phyloP scores from a whole-genome alignment of 2,113 vertebrate genomes.

The Apteryx owenii region DNA sequence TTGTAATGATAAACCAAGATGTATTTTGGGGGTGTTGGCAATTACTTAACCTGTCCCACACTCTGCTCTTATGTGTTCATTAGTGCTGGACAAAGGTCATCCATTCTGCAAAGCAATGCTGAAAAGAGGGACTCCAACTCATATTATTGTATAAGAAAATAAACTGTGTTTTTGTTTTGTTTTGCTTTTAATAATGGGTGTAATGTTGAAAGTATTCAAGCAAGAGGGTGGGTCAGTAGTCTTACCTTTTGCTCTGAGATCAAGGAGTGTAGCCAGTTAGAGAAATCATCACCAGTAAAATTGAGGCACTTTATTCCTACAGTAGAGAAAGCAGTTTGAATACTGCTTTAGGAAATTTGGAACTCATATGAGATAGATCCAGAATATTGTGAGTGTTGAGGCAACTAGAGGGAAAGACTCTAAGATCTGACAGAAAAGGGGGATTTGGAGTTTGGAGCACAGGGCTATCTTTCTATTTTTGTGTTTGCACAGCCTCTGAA shows the following conservation, averaged over 20 bases:
- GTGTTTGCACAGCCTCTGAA: not conserved
- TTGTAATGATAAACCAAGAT: not conserved
- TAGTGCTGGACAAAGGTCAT: not conserved
- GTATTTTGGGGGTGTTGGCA: not conserved
- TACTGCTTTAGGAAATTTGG: not conserved
- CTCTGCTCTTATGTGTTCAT: not conserved
- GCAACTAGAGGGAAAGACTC: not conserved
- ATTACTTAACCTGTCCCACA: not conserved
- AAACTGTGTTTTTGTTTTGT: not conserved
- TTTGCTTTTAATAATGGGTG: not conserved
- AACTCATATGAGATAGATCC: not conserved
- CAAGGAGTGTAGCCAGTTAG: not conserved
- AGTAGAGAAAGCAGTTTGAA: not conserved
- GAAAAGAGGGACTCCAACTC: not conserved
- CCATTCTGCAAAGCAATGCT: not conserved
- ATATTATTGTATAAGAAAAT: not conserved
- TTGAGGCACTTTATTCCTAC: not conserved
- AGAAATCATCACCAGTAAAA: not conserved
- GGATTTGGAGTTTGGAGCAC: not conserved
- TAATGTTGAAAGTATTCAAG: not conserved
- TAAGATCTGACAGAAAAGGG: not conserved
- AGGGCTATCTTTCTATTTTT: not conserved
- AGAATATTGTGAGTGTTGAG: not conserved
- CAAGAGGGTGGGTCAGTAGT: rapidly evolving
- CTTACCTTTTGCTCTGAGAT: not conserved